Evolutionary conservation across 2,888 invertebrate species (phyloP), one percentile per base, ranked within the genome.

Genomic region (Limnephilus lunatus): DNA sequence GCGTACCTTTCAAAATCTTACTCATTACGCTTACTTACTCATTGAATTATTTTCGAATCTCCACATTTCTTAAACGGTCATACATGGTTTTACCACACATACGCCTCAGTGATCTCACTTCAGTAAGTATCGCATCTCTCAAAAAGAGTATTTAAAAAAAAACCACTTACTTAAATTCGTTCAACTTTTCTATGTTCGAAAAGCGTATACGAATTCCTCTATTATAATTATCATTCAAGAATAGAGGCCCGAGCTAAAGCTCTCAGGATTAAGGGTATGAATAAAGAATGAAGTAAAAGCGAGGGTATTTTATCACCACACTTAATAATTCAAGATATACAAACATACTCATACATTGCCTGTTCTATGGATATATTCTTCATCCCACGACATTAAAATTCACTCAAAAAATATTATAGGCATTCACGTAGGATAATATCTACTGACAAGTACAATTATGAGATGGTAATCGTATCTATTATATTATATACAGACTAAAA

Each of bases 251-350:
- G 9, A 68, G 68, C 25, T 68, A 32, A 19, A 82, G 82, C 82
- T 82, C 32, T 82, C 82, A 82, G 82, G 82, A 82, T 82, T 32
- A 82, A 82, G 31, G 31, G 19, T 82, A 82, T 82, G 82, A 82
- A 82, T 82, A 82, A 82, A 82, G 82, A 82, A 82, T 32, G 82
- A 82, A 82, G 31, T 32, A 15, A 32, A 82, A 82, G 82, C 82
- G 82, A 82, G 82, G 82, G 32, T 32, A 82, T 32, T 68, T 82
- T 82, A 82, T 31, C 82, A 31, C 82, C 19, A 32, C 82, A 82
- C 31, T 82, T 82, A 82, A 82, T 82, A 82, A 82, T 82, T 82
- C 82, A 82, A 82, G 82, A 32, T 15, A 19, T 82, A 68, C 25
- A 68, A 68, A 68, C 68, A n/a, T 68, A 68, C 68, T 68, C 68